Conservation (phyloP, 2,888 invertebrate genomes). For the Agrilus biguttatus region DNA sequence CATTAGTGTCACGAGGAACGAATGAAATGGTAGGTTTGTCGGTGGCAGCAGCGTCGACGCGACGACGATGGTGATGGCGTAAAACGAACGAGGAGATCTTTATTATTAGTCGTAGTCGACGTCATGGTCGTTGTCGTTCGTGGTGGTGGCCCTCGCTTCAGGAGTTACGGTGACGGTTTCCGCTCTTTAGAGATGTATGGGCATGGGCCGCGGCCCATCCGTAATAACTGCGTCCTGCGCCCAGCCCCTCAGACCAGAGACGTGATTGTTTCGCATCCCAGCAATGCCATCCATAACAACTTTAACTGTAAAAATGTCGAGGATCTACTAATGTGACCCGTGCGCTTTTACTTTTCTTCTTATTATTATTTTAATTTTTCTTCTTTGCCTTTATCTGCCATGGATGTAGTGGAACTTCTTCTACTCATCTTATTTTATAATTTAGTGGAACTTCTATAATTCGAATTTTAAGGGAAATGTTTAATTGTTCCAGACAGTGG, state of each 20-base stretch:
- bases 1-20: conserved; percentile 28
- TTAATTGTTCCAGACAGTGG: no score
- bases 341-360: no score
- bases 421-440: no score
- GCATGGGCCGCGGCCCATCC: conserved; percentile 14
- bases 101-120: conserved; percentile 21
- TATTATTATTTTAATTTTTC: no score
- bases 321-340: background rate
- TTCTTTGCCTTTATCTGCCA: no score
- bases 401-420: no score
- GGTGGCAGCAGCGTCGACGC: conserved; percentile 7
- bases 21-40: conserved; percentile 23
- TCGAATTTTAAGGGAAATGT: no score
- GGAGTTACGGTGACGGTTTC: conserved; percentile 21
- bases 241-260: conserved; percentile 11
- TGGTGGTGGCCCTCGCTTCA: no score
- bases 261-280: conserved; percentile 22
- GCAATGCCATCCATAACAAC: conserved; percentile 25
- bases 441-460: no score
- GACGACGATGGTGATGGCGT: conserved; percentile 1
- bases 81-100: conserved; percentile 20
- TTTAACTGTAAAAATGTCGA: conserved; percentile 26
- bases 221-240: conserved; percentile 9
- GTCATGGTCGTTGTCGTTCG: background rate
- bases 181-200: conserved; percentile 14